Conservation (phyloP, 2,113 vertebrate genomes). For the Setophaga coronata region DNA sequence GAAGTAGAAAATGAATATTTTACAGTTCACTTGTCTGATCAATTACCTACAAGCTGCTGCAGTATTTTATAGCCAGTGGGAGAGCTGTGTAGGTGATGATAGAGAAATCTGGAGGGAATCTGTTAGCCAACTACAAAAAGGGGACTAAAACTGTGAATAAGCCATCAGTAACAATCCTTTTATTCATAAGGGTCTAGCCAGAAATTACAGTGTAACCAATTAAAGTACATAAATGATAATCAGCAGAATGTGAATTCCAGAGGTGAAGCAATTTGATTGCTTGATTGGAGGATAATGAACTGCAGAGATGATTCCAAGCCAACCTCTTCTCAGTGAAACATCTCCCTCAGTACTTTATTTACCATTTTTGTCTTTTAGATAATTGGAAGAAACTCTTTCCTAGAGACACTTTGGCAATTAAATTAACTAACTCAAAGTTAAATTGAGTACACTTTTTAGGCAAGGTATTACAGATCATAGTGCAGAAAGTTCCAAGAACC, state of each 20-base stretch:
- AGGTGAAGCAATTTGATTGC: slow-evolving; percentile 78
- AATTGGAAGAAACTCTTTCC: slow-evolving; percentile 54
- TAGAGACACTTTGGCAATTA: slow-evolving; percentile 35
- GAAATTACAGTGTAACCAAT: slow-evolving; percentile 85
- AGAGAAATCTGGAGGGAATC: slow-evolving; percentile 87
- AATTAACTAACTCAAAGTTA: slow-evolving; percentile 39
- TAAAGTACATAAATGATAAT: slow-evolving; percentile 83
- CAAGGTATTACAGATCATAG: neutral
- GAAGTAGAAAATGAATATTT: slow-evolving; percentile 99
- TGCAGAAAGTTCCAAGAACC: neutral
- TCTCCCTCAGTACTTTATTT: slow-evolving; percentile 41
- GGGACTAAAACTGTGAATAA: slow-evolving; percentile 75
- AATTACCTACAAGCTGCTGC: slow-evolving; percentile 99
- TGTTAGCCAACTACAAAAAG: slow-evolving; percentile 77
- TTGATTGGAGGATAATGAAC: slow-evolving; percentile 79
- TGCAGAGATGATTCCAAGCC: slow-evolving; percentile 75
- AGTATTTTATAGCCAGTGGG: slow-evolving; percentile 91
- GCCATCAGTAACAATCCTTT: slow-evolving; percentile 75
- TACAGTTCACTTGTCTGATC: slow-evolving; percentile 99
- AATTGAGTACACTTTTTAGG: neutral
- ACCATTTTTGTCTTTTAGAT: slow-evolving; percentile 49
- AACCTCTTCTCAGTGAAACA: slow-evolving; percentile 30
- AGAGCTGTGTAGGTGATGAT: slow-evolving; percentile 89
- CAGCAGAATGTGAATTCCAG: slow-evolving; percentile 82
- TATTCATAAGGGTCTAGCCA: slow-evolving; percentile 71